Evolutionary conservation across 2,797 vertebrate genomes (phyloP), one percentile per base, ranked within the genome.

Genomic region (Carduelis carduelis): DNA sequence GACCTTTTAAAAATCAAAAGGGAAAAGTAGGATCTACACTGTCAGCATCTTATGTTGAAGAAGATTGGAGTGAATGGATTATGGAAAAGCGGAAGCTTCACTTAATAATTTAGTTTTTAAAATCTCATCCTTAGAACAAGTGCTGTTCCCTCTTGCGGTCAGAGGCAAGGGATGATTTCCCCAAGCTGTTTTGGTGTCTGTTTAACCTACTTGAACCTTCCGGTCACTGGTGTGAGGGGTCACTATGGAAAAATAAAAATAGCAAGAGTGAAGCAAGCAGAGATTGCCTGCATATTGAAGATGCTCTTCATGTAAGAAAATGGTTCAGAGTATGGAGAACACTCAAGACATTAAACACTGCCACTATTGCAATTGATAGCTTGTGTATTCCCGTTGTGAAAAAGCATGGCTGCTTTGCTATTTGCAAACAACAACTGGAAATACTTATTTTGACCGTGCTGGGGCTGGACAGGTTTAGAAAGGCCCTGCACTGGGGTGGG

Each of bases 331-430:
- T 4, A 30, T 0, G 2, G 55, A 47, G n/a, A 60, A 47, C 27
- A n/a, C 0, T 0, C 28, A 6, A 21, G 26, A 10, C 7, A 6
- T 28, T n/a, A 55, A 75, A 34, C 6, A 5, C 27, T 37, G 39
- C 23, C 14, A 16, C 41, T 28, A 1, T 17, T 22, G 27, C 16
- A 47, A 7, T 0, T 9, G 32, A 47, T 2, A 32, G 35, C 15
- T 37, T 44, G 28, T 9, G 28, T 14, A 12, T 35, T 55, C 26
- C 37, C 19, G 4, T 7, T 7, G 32, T 21, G 44, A 27, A 44
- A 52, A 64, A 46, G 30, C 37, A 53, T 3, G 6, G 8, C 24
- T 9, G 50, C 28, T 65, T 56, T 64, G 23, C 47, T 53, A 2
- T 20, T 66, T 60, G n/a, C 32, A 34, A 92, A 37, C 14, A 53